phyloP scores from a whole-genome alignment of 1,140 invertebrate genomes.

The Ruditapes philippinarum region DNA sequence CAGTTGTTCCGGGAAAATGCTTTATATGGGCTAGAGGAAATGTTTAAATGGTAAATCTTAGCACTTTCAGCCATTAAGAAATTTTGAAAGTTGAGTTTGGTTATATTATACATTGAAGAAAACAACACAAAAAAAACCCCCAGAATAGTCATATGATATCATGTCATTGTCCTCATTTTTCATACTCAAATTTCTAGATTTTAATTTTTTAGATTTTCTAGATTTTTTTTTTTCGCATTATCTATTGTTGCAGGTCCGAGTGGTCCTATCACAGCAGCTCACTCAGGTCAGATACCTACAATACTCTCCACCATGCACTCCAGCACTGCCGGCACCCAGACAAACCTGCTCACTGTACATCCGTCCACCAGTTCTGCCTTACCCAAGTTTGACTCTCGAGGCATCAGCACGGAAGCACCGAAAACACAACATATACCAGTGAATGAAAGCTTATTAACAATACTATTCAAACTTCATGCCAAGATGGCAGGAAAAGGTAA shows the following conservation, averaged over 20 bases:
- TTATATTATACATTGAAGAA: too few relatives aligned
- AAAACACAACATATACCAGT: constrained; percentile 74
- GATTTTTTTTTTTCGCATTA: background rate
- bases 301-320: constrained; percentile 57
- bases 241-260: constrained; percentile 73
- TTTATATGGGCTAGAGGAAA: too few relatives aligned
- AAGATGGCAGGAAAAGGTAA: constrained; percentile 94
- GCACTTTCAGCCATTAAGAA: too few relatives aligned
- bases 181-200: too few relatives aligned
- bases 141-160: too few relatives aligned
- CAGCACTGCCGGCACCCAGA: constrained; percentile 39
- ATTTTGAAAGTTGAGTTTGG: too few relatives aligned
- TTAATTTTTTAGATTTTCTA: too few relatives aligned
- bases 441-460: constrained; percentile 96
- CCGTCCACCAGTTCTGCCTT: constrained; percentile 65
- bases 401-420: constrained; percentile 73
- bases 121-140: too few relatives aligned
- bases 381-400: constrained; percentile 79
- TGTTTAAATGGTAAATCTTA: too few relatives aligned
- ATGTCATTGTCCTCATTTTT: too few relatives aligned
- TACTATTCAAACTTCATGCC: constrained; percentile 97
- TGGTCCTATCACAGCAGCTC: constrained; percentile 82
- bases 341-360: constrained; percentile 64
- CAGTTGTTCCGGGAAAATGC: too few relatives aligned
- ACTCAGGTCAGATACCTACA: constrained; percentile 77